Percentiles rank a stretch among this genome's conserved stretches.
phyloP scores from a whole-genome alignment of 2,888 invertebrate genomes.

The Diadromus collaris region DNA sequence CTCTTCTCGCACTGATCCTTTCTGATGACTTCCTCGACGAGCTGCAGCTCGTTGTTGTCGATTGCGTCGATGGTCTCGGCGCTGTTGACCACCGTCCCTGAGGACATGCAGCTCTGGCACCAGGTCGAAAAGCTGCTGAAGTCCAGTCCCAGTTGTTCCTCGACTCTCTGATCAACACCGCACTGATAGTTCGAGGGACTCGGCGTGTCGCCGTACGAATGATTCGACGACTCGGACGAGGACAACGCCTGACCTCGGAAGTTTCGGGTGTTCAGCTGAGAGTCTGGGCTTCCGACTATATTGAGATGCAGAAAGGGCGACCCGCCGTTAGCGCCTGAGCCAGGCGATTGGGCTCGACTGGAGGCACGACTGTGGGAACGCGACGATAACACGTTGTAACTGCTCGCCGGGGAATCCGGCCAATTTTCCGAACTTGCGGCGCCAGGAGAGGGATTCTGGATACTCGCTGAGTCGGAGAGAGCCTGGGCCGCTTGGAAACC shows the following conservation, averaged over 20 bases:
- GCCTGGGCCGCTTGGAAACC: constrained; percentile 67
- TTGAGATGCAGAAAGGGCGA: constrained; percentile 60
- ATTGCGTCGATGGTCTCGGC: constrained; percentile 56
- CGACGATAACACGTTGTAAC: constrained; percentile 63
- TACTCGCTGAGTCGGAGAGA: constrained; percentile 59
- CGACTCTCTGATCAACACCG: constrained; percentile 62
- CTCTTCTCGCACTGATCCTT: constrained; percentile 54
- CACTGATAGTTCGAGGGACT: constrained; percentile 71
- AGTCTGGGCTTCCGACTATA: constrained; percentile 62
- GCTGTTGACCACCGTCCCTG: constrained; percentile 65
- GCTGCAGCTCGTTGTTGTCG: constrained; percentile 66
- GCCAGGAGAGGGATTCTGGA: constrained; percentile 61
- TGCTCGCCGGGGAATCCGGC: constrained; percentile 68
- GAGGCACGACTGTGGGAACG: constrained; percentile 67
- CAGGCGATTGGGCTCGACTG: constrained; percentile 68
- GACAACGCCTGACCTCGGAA: constrained; percentile 63
- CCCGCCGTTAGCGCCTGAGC: constrained; percentile 58
- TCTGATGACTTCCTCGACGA: constrained; percentile 70
- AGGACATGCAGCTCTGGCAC: constrained; percentile 62
- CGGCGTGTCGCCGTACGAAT: constrained; percentile 70
- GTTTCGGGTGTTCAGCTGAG: constrained; percentile 13
- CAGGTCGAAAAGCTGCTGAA: constrained; percentile 61
- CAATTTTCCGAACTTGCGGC: constrained; percentile 64
- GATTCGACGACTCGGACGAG: constrained; percentile 71
- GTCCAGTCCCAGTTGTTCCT: constrained; percentile 65